These are phyloP conservation scores for Aphelinus atriplicis DNA, from an alignment of 1,140 invertebrate species.

Conservation along the genomic window DNA sequence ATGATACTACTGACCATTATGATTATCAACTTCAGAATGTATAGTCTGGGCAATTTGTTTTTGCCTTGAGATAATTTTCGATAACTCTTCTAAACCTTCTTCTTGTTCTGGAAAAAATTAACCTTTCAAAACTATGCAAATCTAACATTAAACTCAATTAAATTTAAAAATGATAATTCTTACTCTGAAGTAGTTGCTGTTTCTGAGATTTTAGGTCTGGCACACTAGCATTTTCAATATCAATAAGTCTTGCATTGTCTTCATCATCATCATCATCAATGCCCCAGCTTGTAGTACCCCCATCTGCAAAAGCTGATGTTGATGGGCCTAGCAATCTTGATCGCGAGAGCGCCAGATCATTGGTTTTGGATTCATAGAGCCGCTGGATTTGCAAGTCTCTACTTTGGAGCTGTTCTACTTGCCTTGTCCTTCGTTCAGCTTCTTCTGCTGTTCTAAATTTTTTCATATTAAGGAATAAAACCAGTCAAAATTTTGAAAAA, in stretches of 20 bases:
- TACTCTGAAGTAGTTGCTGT: slow-evolving; percentile 54
- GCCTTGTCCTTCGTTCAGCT: slow-evolving; percentile 69
- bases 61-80: slow-evolving; percentile 80
- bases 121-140: too few species aligned
- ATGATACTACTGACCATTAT: slow-evolving; percentile 73
- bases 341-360: slow-evolving; percentile 47
- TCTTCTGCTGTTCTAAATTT: slow-evolving; percentile 69
- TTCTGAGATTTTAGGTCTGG: slow-evolving; percentile 55
- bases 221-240: slow-evolving; percentile 44
- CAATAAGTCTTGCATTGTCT: slow-evolving; percentile 45
- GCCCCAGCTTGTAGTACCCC: slow-evolving; percentile 64
- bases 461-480: neutral
- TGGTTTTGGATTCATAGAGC: slow-evolving; percentile 64
- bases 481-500: neutral
- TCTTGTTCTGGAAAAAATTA: slow-evolving; percentile 73
- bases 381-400: slow-evolving; percentile 69
- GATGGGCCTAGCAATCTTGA: slow-evolving; percentile 49
- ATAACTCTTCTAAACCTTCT: slow-evolving; percentile 78
- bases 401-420: slow-evolving; percentile 70
- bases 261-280: slow-evolving; percentile 58
- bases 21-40: slow-evolving; percentile 79
- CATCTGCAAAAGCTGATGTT: slow-evolving; percentile 61
- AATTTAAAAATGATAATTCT: slow-evolving; percentile 17
- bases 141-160: neutral
- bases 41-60: slow-evolving; percentile 81